Base-by-base conservation (phyloP, 2,797 vertebrate species). In the Siniperca scherzeri region DNA sequence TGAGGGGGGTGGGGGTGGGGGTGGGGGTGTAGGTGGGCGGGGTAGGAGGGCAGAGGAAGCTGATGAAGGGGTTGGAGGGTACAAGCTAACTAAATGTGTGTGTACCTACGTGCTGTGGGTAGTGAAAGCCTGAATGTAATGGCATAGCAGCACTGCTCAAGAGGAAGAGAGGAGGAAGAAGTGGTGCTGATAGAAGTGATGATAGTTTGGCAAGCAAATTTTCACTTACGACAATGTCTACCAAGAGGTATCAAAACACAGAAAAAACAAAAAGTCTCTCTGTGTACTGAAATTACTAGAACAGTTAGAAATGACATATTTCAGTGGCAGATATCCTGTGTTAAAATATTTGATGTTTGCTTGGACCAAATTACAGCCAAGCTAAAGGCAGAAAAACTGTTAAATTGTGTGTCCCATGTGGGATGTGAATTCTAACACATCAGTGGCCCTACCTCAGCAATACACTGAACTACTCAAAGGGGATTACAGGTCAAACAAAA, bases 21-120 rank as follows among this genome's bases (percentile, higher is more conserved):
- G 60, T 83, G 57, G 53, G 83, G 74, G 72, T 83, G 50, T n/a
- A n/a, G 36, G 59, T 50, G 62, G 53, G 72, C 7, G 70, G 74
- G 69, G 82, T 61, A 33, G 75, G 70, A 73, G 78, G 83, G 84
- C 75, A 82, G 75, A 79, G 83, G 65, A 80, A 83, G 86, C 74
- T 83, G 86, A 90, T 86, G 80, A 85, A 80, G 84, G 81, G 84
- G 87, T 84, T 86, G 81, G 75, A 83, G 84, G 83, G 80, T 82
- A 89, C 52, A 57, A 61, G 78, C 71, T 88, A 72, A 88, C 81
- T 88, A 80, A 91, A 89, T 82, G 78, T 80, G 77, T 64, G 62
- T 75, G 81, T 21, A 86, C 19, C 53, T 87, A 82, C 61, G 71
- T 89, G 88, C 84, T 25, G 42, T 69, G 81, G 65, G 48, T 81